Evolutionary conservation across 2,888 invertebrate species (phyloP), one percentile per base, ranked within the genome.

Genomic region (Helleia helle): DNA sequence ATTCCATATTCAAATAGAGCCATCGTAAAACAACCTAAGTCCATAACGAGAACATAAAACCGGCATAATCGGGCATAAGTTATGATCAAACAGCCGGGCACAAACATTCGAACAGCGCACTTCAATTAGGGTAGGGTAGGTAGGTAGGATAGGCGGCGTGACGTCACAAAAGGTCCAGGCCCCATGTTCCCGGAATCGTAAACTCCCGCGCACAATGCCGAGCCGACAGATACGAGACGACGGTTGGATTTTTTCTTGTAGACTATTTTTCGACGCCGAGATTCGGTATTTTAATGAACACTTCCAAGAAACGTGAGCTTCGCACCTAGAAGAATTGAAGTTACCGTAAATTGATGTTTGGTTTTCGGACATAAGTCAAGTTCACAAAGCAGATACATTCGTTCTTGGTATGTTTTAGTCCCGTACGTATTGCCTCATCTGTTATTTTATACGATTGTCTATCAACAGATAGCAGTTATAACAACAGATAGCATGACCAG

Each of bases 101-200:
- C 55, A 65, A 69, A 65, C 56, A 65, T 56, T 43, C 45, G 43
- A 41, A 62, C 63, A 58, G 55, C 52, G 52, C 58, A 61, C 58
- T 66, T 63, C 61, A 64, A 71, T 69, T 67, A 66, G 55, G 56
- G 55, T 48, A 54, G n/a, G n/a, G n/a, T n/a, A n/a, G n/a, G n/a
- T n/a, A n/a, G n/a, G n/a, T n/a, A n/a, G n/a, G n/a, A 11, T 18
- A 15, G 22, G 28, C 42, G 36, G 46, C 47, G 57, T 72, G 76
- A 73, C 72, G 72, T 71, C 73, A 73, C 55, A 61, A 72, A 73
- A 62, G 71, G 67, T 50, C 52, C n/a, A n/a, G 48, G 56, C 52
- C 48, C 50, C 47, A 54, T 50, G 46, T 77, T 77, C 77, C 65
- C 54, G 71, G 77, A 77, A 77, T 49, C 68, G 63, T 72, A 71